These are phyloP conservation scores for Drosophila eugracilis DNA, from an alignment of 1,140 invertebrate species.

Conservation along the genomic window DNA sequence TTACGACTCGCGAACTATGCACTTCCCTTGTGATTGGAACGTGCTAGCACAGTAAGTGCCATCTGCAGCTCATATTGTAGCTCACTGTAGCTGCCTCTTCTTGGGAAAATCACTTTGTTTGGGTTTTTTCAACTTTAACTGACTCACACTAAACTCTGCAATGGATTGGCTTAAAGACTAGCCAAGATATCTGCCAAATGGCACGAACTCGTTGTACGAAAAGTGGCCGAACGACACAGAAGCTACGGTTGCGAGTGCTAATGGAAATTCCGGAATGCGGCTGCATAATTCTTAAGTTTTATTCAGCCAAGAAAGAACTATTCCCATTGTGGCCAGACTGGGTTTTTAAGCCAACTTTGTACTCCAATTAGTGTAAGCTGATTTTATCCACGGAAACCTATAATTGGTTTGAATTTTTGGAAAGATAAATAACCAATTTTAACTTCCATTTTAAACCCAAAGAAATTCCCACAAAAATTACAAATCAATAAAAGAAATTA, in stretches of 20 bases:
- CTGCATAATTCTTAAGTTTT: slow-evolving; percentile 17
- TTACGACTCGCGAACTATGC: slow-evolving; percentile 45
- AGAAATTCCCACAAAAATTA: slow-evolving; percentile 44
- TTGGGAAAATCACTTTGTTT: slow-evolving; percentile 26
- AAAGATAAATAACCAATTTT: background rate
- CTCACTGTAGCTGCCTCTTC: slow-evolving; percentile 13
- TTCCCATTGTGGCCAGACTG: background rate
- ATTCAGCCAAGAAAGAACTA: slow-evolving; percentile 1
- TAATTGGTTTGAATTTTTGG: background rate
- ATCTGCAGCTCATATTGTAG: slow-evolving; percentile 17
- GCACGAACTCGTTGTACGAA: slow-evolving; percentile 28
- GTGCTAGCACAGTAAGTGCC: slow-evolving; percentile 27
- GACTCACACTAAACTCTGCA: slow-evolving; percentile 10
- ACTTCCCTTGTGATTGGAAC: slow-evolving; percentile 20
- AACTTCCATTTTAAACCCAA: background rate
- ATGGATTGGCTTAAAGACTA: slow-evolving; percentile 1
- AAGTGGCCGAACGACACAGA: slow-evolving; percentile 20
- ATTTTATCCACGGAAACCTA: too few species aligned
- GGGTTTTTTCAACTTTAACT: background rate
- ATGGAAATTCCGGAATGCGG: slow-evolving; percentile 29
- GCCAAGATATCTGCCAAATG: slow-evolving; percentile 27
- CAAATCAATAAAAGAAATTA: slow-evolving; percentile 32
- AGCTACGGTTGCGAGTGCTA: slow-evolving; percentile 12
- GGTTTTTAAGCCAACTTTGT: background rate
- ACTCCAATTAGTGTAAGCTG: background rate